Evolutionary conservation across 2,888 invertebrate species (phyloP).

Genomic region (Notodromas monacha): DNA sequence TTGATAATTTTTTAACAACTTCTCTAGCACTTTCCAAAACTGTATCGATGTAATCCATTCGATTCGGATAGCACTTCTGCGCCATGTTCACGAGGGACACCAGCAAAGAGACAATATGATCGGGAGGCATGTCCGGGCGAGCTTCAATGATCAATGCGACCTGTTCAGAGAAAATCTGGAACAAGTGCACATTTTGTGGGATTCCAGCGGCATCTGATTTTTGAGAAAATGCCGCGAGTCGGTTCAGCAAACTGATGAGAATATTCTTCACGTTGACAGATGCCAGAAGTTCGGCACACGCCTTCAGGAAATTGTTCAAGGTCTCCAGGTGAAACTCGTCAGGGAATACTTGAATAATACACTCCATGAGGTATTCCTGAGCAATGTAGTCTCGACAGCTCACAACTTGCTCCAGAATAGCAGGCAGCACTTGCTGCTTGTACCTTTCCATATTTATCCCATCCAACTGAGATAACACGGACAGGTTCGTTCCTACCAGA

Average conservation of each 20-base stretch:
- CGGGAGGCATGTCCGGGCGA: slow-evolving; percentile 69
- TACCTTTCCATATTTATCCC: slow-evolving; percentile 70
- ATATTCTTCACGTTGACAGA: slow-evolving; percentile 94
- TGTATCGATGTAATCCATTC: slow-evolving; percentile 74
- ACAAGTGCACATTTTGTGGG: slow-evolving; percentile 61
- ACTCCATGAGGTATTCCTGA: slow-evolving; percentile 97
- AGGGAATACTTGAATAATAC: slow-evolving; percentile 91
- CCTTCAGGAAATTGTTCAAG: slow-evolving; percentile 69
- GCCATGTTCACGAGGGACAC: slow-evolving; percentile 76
- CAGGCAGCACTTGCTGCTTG: slow-evolving; percentile 55
- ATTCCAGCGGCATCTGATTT: slow-evolving; percentile 26
- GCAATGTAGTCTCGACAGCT: slow-evolving; percentile 93
- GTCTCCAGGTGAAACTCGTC: slow-evolving; percentile 95
- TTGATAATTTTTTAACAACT: slow-evolving; percentile 57
- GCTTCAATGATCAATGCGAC: slow-evolving; percentile 77
- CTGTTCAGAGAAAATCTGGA: slow-evolving; percentile 92
- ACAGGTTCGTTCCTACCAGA: slow-evolving; percentile 89
- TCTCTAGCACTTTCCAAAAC: slow-evolving; percentile 65
- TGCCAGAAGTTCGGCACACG: slow-evolving; percentile 77
- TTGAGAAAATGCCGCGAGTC: slow-evolving; percentile 50
- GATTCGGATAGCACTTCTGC: slow-evolving; percentile 77
- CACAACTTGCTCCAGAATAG: slow-evolving; percentile 88
- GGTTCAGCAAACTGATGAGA: slow-evolving; percentile 77
- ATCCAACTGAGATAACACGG: slow-evolving; percentile 77
- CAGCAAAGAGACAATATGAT: slow-evolving; percentile 81